A percentile compares a stretch with the other conserved stretches of the same genome.
phyloP scores from a whole-genome alignment of 2,797 vertebrate species.

The Acrossocheilus wenchowensis region DNA sequence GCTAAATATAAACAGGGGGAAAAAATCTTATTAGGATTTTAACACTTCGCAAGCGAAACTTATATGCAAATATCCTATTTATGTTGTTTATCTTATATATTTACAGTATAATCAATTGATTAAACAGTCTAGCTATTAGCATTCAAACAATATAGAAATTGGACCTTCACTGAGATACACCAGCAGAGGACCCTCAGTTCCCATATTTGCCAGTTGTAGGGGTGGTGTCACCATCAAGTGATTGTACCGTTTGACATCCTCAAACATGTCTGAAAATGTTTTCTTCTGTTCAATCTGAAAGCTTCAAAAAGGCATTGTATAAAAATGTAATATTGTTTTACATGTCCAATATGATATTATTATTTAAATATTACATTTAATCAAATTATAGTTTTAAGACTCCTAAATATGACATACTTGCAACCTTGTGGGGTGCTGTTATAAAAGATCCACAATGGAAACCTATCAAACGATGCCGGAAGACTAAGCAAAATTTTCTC shows the following conservation, averaged over 20 bases:
- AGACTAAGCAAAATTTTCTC: slow-evolving; percentile 72
- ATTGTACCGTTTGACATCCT: slow-evolving; percentile 52
- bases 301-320: slow-evolving; percentile 46
- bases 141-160: neutral
- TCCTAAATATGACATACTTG: slow-evolving; percentile 58
- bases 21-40: neutral
- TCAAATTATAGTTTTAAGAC: neutral
- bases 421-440: slow-evolving; percentile 31
- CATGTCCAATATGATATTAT: neutral
- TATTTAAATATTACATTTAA: too few relatives aligned
- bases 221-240: slow-evolving; percentile 61
- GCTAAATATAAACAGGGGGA: neutral
- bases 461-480: slow-evolving; percentile 50
- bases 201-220: neutral
- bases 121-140: neutral
- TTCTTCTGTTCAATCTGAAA: slow-evolving; percentile 61
- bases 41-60: neutral
- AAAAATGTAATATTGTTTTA: neutral
- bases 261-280: slow-evolving; percentile 65
- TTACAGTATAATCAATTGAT: neutral
- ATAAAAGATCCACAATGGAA: slow-evolving; percentile 60
- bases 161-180: neutral
- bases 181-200: neutral
- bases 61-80: neutral
- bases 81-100: neutral